Percentiles rank a stretch among this genome's conserved stretches.
Evolutionary conservation across 2,113 vertebrate species (phyloP).

Genomic region (Myotis yumanensis): DNA sequence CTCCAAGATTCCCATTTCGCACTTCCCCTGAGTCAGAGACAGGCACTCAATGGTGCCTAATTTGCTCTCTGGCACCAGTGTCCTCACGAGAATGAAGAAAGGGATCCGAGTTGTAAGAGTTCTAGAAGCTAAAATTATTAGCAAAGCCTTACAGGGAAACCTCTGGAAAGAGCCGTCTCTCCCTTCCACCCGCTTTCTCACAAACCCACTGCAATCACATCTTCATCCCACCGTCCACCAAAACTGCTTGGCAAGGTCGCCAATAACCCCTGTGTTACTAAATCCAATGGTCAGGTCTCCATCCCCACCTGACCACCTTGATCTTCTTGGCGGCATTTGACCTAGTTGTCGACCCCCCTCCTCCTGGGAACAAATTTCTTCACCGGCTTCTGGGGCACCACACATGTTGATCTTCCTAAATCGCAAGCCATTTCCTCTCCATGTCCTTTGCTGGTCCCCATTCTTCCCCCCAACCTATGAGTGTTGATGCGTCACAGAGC

Average conservation of each 20-base stretch:
- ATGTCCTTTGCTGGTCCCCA: background rate
- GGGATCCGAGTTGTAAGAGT: background rate
- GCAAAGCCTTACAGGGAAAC: background rate
- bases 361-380: background rate
- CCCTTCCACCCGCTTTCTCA: background rate
- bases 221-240: background rate
- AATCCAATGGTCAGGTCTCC: background rate
- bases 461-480: background rate
- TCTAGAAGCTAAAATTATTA: background rate
- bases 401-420: background rate
- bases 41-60: background rate
- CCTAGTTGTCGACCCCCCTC: background rate
- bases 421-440: background rate
- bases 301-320: background rate
- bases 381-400: background rate
- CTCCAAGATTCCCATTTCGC: background rate
- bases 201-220: background rate
- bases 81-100: background rate
- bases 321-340: background rate
- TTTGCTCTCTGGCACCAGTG: background rate
- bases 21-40: background rate
- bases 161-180: background rate
- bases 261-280: background rate
- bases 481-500: background rate
- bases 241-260: background rate